phyloP scores from a whole-genome alignment of 2,888 invertebrate genomes.

The Abrostola tripartita region DNA sequence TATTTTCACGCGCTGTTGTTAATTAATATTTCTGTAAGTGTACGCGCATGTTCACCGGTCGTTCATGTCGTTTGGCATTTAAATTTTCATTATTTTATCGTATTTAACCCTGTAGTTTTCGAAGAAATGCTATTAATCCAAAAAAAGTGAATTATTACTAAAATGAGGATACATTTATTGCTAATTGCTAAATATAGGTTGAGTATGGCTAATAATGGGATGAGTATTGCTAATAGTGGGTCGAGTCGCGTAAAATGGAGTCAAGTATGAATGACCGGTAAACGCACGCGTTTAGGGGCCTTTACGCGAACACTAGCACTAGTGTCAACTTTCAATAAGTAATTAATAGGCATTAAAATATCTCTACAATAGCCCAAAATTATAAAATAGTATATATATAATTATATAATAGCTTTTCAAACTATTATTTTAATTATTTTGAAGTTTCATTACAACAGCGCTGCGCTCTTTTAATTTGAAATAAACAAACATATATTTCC shows the following conservation, averaged over 20 bases:
- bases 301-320: constrained; percentile 49
- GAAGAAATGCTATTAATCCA: too few species aligned
- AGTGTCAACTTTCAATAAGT: constrained; percentile 27
- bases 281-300: constrained; percentile 48
- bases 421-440: constrained; percentile 12
- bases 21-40: constrained; percentile 49
- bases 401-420: constrained; percentile 15
- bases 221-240: not conserved
- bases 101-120: too few species aligned
- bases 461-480: constrained; percentile 30
- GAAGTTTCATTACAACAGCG: constrained; percentile 39
- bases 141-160: too few species aligned
- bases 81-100: too few species aligned
- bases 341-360: constrained; percentile 37
- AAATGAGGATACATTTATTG: too few species aligned
- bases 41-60: constrained; percentile 31
- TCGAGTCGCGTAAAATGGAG: not conserved
- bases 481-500: constrained; percentile 32
- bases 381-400: constrained; percentile 14
- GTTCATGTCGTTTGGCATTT: constrained; percentile 6
- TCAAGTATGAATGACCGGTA: constrained; percentile 22
- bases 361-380: constrained; percentile 35
- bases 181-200: not conserved
- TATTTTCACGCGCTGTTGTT: constrained; percentile 52
- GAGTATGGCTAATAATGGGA: not conserved